Evolutionary conservation across 2,888 invertebrate genomes (phyloP).

Genomic region (Arge pagana): DNA sequence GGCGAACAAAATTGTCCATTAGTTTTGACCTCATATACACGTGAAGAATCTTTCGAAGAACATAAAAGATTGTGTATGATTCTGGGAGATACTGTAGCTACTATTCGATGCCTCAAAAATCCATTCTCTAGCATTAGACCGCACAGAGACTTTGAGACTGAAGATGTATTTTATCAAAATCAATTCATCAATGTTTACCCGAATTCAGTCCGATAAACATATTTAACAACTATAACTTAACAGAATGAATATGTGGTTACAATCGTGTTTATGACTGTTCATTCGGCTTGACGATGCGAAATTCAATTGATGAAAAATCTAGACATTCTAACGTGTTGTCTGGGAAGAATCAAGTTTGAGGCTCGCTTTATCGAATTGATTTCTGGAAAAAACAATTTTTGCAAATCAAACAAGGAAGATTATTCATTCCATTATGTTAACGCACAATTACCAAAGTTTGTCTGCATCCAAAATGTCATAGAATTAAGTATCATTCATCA

Average conservation of each 20-base stretch:
- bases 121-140: constrained; percentile 45
- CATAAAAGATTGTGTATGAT: constrained; percentile 38
- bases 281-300: no score
- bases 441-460: no score
- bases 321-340: no score
- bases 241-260: constrained; percentile 2
- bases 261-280: background rate
- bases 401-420: no score
- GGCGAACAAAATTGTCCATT: constrained; percentile 42
- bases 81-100: constrained; percentile 29
- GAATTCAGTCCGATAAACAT: background rate
- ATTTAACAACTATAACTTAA: constrained; percentile 13
- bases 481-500: no score
- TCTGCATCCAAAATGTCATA: no score
- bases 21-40: constrained; percentile 43
- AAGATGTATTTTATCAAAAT: constrained; percentile 47
- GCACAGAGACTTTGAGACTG: constrained; percentile 45
- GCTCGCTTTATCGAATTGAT: no score
- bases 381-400: no score
- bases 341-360: no score
- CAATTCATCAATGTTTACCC: constrained; percentile 44
- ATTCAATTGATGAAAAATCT: no score
- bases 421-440: no score
- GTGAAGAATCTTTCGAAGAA: constrained; percentile 39
- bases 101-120: constrained; percentile 36